Evolutionary conservation across 2,113 vertebrate species (phyloP), one percentile per base, ranked within the genome.

Genomic region (Riparia riparia): DNA sequence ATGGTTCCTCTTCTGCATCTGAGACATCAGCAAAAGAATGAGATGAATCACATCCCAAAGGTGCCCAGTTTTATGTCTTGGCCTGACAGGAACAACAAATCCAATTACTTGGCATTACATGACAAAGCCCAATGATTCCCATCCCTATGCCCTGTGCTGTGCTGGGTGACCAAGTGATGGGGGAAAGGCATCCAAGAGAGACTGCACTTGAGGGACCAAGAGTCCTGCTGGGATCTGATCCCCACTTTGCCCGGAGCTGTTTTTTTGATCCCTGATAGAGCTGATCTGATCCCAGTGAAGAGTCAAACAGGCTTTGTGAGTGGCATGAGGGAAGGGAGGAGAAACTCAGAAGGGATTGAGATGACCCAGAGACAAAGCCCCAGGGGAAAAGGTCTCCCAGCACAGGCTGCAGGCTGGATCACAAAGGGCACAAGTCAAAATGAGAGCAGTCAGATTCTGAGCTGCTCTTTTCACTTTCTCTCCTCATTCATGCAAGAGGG

Each of bases 401-500:
- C 1, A 4, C 22, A 57, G n/a, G 57, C n/a, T 69, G 17, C 72
- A 51, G 60, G 34, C 17, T 87, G 78, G 39, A 57, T 82, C 42
- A 42, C 58, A 61, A 44, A 81, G 26, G 72, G 66, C 69, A 45
- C 37, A 63, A n/a, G 41, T 57, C 37, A 49, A 61, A 81, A 12
- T 0, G 2, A 80, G 28, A 72, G 18, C 45, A 69, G 31, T n/a
- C 69, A 77, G 1, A n/a, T 45, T 82, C 57, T 78, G 47, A 82
- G 37, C 8, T 44, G 1, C 20, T 15, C 17, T 17, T 34, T 41
- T 37, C 37, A 37, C 37, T 37, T 37, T 37, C 37, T 37, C 37
- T 37, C 37, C 37, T 37, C 37, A 42, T 25, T 57, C 5, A 2
- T 45, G 0, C 0, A 4, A 21, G 17, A 41, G 14, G 9, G 4